phyloP scores from a whole-genome alignment of 2,797 vertebrate genomes.

The Neopelma chrysocephalum region DNA sequence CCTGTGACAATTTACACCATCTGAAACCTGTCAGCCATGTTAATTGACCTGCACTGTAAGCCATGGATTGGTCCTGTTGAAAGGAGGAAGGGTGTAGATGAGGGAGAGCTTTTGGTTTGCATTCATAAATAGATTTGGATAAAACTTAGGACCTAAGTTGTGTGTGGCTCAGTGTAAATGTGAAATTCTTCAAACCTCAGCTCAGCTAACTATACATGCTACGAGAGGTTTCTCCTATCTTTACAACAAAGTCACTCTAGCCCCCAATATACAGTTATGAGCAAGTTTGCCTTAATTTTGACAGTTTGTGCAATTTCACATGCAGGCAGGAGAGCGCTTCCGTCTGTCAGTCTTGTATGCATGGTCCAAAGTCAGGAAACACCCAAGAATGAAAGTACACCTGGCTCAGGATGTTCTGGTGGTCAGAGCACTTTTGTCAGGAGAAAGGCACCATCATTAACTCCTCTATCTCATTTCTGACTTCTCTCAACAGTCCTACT shows the following conservation, averaged over 20 bases:
- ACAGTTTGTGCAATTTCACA: neutral
- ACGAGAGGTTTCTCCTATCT: neutral
- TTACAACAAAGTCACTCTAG: neutral
- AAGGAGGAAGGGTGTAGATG: neutral
- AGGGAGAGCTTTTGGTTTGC: neutral
- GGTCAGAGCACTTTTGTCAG: neutral
- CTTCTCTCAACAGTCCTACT: neutral
- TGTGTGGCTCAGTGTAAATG: neutral
- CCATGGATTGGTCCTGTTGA: neutral
- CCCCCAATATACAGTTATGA: neutral
- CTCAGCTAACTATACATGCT: neutral
- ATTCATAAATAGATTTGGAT: neutral
- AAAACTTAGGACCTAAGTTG: neutral
- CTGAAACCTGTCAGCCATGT: neutral
- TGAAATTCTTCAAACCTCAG: neutral
- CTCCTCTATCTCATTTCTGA: neutral
- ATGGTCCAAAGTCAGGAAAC: neutral
- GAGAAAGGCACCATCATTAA: accelerated
- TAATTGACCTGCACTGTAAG: neutral
- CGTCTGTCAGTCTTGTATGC: accelerated
- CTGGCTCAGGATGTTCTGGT: neutral
- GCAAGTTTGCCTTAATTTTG: neutral
- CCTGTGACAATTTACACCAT: neutral
- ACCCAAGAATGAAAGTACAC: neutral
- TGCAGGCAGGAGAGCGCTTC: accelerated